Conservation (phyloP, 1,140 invertebrate genomes). For the Drosophila ficusphila region DNA sequence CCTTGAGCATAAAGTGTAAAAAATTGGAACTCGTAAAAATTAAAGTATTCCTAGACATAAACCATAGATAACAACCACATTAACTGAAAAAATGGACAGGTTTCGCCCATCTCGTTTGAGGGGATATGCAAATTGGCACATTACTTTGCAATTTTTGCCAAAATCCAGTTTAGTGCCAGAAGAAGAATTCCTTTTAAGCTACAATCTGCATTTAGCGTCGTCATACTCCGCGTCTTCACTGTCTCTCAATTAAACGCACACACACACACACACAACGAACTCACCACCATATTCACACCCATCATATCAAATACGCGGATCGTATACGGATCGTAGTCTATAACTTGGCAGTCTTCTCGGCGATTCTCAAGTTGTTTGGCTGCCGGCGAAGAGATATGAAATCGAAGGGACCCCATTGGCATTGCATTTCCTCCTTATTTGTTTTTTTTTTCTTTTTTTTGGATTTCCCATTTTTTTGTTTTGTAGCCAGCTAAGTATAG, state of each 20-base stretch:
- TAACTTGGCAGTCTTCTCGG: constrained; percentile 15
- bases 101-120: constrained; percentile 64
- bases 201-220: constrained; percentile 18
- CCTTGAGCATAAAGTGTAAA: constrained; percentile 70
- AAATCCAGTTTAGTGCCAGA: constrained; percentile 70
- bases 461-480: constrained; percentile 9
- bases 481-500: constrained; percentile 26
- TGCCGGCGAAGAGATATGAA: constrained; percentile 7
- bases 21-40: constrained; percentile 65
- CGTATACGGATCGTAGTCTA: constrained; percentile 5
- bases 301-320: constrained; percentile 28
- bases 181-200: constrained; percentile 25
- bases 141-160: constrained; percentile 78
- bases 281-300: constrained; percentile 1
- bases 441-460: constrained; percentile 23
- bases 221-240: constrained; percentile 11
- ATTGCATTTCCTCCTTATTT: constrained; percentile 11
- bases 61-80: constrained; percentile 33
- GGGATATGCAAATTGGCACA: constrained; percentile 49
- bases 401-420: constrained; percentile 40
- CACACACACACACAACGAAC: constrained; percentile 16
- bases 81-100: constrained; percentile 55
- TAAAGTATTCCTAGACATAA: constrained; percentile 49
- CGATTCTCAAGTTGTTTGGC: constrained; percentile 29
- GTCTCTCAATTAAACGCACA: constrained; percentile 11